Base-by-base conservation (phyloP, 2,888 invertebrate genomes). In the Meiosimyza platycephala region DNA sequence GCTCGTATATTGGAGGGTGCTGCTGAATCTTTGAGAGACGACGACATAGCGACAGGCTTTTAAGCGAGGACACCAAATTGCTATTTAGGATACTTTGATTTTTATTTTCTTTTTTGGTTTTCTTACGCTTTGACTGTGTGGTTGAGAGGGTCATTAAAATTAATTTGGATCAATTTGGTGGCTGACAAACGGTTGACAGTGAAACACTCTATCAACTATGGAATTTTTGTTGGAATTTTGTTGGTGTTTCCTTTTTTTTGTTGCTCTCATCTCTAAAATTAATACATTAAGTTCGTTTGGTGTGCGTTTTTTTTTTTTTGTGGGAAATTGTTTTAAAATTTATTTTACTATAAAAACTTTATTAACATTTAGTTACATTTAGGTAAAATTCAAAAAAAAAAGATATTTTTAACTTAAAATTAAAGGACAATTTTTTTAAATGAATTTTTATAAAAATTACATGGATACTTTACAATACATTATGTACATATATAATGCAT, bases 41-140 rank as follows among this genome's bases (percentile, higher is more conserved):
- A 51, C 60, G 69, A 75, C 75, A 70, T 74, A 79, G 77, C 83
- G 82, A 82, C 85, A 85, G 85, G 85, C 85, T 85, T 85, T 85
- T 86, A 86, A 84, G 83, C 82, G 84, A 83, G 83, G 85, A 85
- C 85, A 85, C 84, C 85, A 83, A 85, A 86, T 85, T 83, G 86
- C 85, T 86, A 85, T 85, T 85, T 85, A 84, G 85, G 80, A 81
- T 79, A 47, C 66, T 54, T 66, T 70, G 70, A 74, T 76, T 79
- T 79, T 79, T 80, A 75, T 73, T 78, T 72, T 74, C 68, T 72
- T 67, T 63, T 66, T 70, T 74, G 64, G 71, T 75, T 54, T 75
- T 76, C 75, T 47, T 66, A 47, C 62, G 28, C 28, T 28, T 4
- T 4, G 62, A 68, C 67, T 70, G 80, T 76, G 79, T n/a, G 78